Conservation (phyloP, 2,113 vertebrate genomes). For the Fulica atra region DNA sequence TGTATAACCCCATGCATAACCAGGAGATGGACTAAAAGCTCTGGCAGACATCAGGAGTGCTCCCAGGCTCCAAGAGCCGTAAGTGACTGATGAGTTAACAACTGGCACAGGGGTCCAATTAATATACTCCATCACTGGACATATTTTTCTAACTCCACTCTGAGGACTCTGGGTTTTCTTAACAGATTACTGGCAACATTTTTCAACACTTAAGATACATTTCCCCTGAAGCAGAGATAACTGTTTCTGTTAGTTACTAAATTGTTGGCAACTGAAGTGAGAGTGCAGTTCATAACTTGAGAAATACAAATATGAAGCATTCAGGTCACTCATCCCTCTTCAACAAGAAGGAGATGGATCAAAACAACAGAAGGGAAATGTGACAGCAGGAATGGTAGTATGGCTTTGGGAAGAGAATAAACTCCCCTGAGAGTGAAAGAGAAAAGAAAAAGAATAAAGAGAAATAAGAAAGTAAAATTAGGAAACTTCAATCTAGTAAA, state of each 20-base stretch:
- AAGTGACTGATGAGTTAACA: constrained; percentile 59
- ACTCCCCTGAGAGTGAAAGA: background rate
- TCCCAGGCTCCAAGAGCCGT: constrained; percentile 30
- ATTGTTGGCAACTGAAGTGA: background rate
- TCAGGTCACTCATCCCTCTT: background rate
- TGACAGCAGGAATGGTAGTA: background rate
- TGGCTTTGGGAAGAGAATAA: background rate
- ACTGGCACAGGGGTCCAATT: constrained; percentile 43
- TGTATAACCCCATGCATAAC: background rate
- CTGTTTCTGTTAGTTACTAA: background rate
- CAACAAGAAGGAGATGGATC: background rate
- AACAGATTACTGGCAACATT: constrained; percentile 26
- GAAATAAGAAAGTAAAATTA: background rate
- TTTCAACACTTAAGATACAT: constrained; percentile 16
- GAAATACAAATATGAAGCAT: background rate
- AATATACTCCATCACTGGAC: constrained; percentile 26
- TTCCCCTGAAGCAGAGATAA: background rate
- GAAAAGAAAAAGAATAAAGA: background rate
- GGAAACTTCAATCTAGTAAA: background rate
- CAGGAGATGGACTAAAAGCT: background rate
- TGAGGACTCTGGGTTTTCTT: constrained; percentile 2
- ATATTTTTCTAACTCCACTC: constrained; percentile 49
- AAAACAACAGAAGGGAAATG: background rate
- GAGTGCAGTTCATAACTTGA: background rate
- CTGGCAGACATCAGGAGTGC: constrained; percentile 32